These are phyloP conservation scores for Isurus oxyrinchus DNA, from an alignment of 2,113 vertebrate species.

Conservation along the genomic window DNA sequence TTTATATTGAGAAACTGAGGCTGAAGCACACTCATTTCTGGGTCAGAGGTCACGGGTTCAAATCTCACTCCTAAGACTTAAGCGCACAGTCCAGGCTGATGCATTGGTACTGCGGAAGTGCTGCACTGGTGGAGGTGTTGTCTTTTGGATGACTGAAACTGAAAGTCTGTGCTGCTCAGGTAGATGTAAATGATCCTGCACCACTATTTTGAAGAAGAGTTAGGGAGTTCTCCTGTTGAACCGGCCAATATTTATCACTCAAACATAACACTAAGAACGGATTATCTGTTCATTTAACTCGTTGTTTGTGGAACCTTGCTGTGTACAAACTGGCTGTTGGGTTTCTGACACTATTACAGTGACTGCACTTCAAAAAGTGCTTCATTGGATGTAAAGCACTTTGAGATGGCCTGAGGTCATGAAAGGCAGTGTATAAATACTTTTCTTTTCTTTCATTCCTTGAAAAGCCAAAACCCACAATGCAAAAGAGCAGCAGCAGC, in stretches of 20 bases:
- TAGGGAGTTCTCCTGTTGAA: neutral
- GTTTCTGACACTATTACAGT: neutral
- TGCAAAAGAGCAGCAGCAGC: neutral
- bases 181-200: neutral
- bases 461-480: neutral
- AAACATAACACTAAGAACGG: neutral
- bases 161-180: neutral
- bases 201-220: neutral
- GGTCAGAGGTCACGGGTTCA: neutral
- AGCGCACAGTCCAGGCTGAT: neutral
- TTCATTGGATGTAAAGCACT: neutral
- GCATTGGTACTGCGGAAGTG: neutral
- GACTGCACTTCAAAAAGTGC: neutral
- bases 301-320: neutral
- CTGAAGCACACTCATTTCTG: neutral
- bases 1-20: neutral
- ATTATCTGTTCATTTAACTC: neutral
- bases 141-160: neutral
- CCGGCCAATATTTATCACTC: neutral
- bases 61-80: neutral
- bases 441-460: neutral
- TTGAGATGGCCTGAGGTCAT: neutral
- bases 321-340: neutral
- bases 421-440: neutral
- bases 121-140: neutral